A percentile compares a stretch with the other conserved stretches of the same genome.
Conservation (phyloP, 2,797 vertebrate species). For the Tangara arthus region DNA sequence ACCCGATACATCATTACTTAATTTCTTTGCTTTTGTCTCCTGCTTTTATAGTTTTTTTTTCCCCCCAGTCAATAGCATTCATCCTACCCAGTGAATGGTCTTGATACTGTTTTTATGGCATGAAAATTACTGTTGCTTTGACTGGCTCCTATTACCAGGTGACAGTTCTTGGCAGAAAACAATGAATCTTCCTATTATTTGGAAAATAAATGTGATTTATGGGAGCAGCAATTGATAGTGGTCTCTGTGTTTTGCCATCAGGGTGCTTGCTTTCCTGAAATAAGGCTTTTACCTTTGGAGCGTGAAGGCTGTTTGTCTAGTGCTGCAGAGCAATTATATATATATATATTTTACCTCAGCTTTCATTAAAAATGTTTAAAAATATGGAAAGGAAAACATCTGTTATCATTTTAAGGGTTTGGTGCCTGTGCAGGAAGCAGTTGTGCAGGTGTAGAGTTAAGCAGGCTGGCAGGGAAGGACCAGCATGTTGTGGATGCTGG, state of each 20-base stretch:
- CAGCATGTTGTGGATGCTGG: rapidly evolving
- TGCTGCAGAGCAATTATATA: neutral
- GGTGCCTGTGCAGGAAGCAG: neutral
- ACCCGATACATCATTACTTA: neutral
- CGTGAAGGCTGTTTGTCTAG: constrained; percentile 10
- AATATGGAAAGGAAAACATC: neutral
- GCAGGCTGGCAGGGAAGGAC: neutral
- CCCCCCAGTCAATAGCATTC: neutral
- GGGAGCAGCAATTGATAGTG: neutral
- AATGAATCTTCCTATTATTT: constrained; percentile 43
- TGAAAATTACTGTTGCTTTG: constrained; percentile 57
- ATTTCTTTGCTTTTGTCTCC: constrained; percentile 1
- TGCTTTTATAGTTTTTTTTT: neutral
- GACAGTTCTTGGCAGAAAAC: constrained; percentile 19
- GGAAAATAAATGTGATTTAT: constrained; percentile 40
- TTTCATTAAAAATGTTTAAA: neutral
- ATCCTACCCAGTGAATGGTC: constrained; percentile 23
- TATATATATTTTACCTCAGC: neutral
- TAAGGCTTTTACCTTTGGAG: neutral
- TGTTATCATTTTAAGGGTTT: neutral
- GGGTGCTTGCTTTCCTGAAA: neutral
- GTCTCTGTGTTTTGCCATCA: neutral
- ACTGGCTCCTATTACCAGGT: constrained; percentile 16
- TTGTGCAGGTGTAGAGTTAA: neutral
- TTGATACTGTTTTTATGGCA: constrained; percentile 38